Evolutionary conservation across 2,888 invertebrate species (phyloP), one percentile per base, ranked within the genome.

Genomic region (Sinotaia quadrata): DNA sequence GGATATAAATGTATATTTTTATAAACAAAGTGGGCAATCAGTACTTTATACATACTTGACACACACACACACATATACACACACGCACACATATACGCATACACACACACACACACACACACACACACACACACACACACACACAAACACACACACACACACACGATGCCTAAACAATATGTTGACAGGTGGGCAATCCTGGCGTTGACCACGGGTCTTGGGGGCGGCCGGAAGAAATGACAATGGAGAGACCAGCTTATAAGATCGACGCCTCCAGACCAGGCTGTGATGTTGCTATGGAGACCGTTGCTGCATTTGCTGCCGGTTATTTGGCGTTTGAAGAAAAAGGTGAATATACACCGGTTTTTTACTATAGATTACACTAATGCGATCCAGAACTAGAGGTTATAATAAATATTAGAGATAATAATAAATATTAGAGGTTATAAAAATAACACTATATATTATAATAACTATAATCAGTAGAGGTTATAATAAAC

Each of bases 221-320:
- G 91, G 91, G 91, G 2, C 86, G 91, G 52, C 91, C 92, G 1
- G 92, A 92, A 82, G 91, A 91, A 52, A 85, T 80, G 80, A 91
- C 90, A 70, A 90, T 89, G 84, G 86, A 88, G 0, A 87, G 92
- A 71, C 91, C 91, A 8, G 89, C 91, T 7, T 83, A 91, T 81
- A 91, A 91, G 81, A 90, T 92, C 65, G 90, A 91, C 74, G 77
- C 88, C 4, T 84, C 89, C 21, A 89, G 90, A 78, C 91, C 91
- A 69, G 91, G 91, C 21, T 90, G 91, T 1, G 92, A 92, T 78
- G 80, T 92, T 24, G 91, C 91, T 4, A 91, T 90, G 1, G 91
- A 92, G 81, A 90, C 91, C 0, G 90, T 91, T 1, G 91, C 91
- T 1, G 91, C 91, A 4, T 84, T 92, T 44, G 90, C 91, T 0